Base-by-base conservation (phyloP, 2,797 vertebrate genomes). In the Florisuga fusca region DNA sequence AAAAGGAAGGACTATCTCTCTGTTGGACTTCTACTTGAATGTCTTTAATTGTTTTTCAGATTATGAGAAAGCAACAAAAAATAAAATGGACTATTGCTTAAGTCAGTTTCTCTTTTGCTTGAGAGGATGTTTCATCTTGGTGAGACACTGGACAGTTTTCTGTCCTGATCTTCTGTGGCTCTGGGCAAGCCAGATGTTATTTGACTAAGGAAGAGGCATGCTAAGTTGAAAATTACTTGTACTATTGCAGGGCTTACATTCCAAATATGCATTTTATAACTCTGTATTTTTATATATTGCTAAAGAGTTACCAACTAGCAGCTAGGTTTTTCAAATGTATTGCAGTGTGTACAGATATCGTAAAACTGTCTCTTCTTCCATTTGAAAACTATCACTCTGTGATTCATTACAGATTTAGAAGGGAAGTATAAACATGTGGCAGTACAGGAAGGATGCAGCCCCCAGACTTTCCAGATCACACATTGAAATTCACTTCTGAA, bases 401-500 rank as follows among this genome's bases (percentile, higher is more conserved):
- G 36, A 85, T 77, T 89, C 68, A 67, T 57, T 87, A n/a, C 41
- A 71, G 71, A 89, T 84, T 76, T 41, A 80, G 45, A 69, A 66
- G 48, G 7, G 22, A 93, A 41, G 15, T 41, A 71, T 67, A 74
- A 93, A 89, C 78, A 90, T 76, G 29, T 89, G 78, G 63, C 17
- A 94, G 27, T 45, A 69, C 31, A 82, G 84, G 75, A 93, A 93
- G 88, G 27, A 67, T 74, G 72, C 57, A 92, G 46, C 53, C 15
- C 57, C 7, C 58, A 91, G 53, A 6, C 31, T 80, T 80, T 87
- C 41, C 72, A 87, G 43, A 87, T 76, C 10, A 15, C 27, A 36
- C 58, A 50, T 73, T 66, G 25, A 92, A 92, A 93, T 86, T 73
- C 18, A 76, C 53, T 90, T 92, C 77, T 90, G 48, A 89, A 36